phyloP scores from a whole-genome alignment of 1,140 invertebrate species.

The Elymnias hypermnestra region DNA sequence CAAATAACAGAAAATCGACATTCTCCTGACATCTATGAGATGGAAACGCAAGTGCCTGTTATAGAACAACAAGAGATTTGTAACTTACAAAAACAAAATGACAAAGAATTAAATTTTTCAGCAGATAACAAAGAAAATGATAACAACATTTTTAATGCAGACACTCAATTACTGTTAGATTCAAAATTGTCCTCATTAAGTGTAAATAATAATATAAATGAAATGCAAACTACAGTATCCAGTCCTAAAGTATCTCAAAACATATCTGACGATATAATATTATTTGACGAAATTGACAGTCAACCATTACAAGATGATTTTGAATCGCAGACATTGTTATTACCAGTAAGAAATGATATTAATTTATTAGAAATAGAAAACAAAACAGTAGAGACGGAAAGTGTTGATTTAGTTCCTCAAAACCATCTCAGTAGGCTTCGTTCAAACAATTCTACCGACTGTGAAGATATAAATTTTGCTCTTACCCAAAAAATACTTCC shows the following conservation, averaged over 20 bases:
- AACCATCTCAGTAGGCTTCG: conserved; percentile 12
- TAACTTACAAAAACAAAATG: conserved; percentile 35
- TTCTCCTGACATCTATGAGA: conserved; percentile 27
- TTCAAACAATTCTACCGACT: conserved; percentile 42
- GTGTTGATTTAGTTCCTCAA: neutral
- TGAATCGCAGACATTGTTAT: conserved; percentile 48
- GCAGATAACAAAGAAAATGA: conserved; percentile 41
- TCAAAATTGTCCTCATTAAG: conserved; percentile 6
- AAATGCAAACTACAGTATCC: conserved; percentile 8
- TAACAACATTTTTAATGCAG: conserved; percentile 40
- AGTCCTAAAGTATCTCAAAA: conserved; percentile 24
- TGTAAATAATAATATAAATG: conserved; percentile 18
- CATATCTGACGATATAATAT: conserved; percentile 47
- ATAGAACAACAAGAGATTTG: conserved; percentile 31
- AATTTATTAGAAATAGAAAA: conserved; percentile 3
- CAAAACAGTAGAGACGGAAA: conserved; percentile 6
- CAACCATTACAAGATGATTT: conserved; percentile 33
- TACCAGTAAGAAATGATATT: conserved; percentile 8
- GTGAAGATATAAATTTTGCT: conserved; percentile 46
- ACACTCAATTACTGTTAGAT: conserved; percentile 29
- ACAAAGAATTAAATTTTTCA: conserved; percentile 37
- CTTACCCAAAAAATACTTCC: conserved; percentile 35
- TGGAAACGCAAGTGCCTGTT: conserved; percentile 37
- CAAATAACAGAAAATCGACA: conserved; percentile 21
- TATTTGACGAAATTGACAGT: conserved; percentile 51